Conservation (phyloP, 2,888 invertebrate genomes). For the Adineta ricciae region DNA sequence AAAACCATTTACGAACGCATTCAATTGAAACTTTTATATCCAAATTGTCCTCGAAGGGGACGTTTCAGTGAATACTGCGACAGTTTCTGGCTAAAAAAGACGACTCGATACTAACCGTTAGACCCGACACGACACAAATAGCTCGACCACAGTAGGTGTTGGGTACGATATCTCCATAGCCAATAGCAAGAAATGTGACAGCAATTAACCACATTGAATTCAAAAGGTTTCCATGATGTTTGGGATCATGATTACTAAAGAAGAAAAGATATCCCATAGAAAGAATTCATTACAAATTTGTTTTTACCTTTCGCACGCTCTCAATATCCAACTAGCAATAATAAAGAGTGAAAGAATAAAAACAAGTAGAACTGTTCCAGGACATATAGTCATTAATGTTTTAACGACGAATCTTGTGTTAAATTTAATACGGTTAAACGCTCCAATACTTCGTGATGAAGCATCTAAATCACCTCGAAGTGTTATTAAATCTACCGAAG, state of each 20-base stretch:
- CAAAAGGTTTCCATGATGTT: constrained; percentile 80
- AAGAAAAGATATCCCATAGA: background rate
- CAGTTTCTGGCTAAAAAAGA: no score
- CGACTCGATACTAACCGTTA: constrained; percentile 95
- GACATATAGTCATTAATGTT: constrained; percentile 99
- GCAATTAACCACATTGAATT: constrained; percentile 99
- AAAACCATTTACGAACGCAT: no score
- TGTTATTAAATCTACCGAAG: no score
- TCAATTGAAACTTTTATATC: no score
- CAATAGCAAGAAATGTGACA: constrained; percentile 98
- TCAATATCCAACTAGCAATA: constrained; percentile 94
- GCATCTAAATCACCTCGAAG: no score
- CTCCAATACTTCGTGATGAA: constrained; percentile 71
- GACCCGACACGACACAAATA: constrained; percentile 96
- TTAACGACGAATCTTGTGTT: constrained; percentile 84
- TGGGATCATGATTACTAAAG: constrained; percentile 32
- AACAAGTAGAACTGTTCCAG: constrained; percentile 87
- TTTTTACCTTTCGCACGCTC: constrained; percentile 91
- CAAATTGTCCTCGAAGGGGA: no score
- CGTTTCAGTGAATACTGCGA: no score
- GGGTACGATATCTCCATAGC: constrained; percentile 96
- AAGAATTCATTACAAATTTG: background rate
- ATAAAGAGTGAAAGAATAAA: constrained; percentile 99
- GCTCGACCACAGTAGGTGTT: constrained; percentile 99
- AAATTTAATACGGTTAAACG: constrained; percentile 56